Evolutionary conservation across 2,888 invertebrate species (phyloP), one percentile per base, ranked within the genome.

Genomic region (Tachina fera): DNA sequence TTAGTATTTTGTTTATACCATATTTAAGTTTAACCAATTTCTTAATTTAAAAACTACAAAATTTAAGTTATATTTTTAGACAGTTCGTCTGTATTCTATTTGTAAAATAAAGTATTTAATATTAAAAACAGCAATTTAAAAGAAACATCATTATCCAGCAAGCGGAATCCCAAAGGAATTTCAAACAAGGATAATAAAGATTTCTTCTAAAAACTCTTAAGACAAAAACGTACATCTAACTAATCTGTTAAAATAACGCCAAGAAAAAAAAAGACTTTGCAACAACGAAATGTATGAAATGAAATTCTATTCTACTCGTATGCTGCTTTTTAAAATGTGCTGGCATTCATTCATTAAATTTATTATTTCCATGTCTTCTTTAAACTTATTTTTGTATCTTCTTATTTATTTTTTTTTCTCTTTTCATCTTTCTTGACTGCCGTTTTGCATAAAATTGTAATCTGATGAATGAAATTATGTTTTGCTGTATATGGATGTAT

Each of bases 391-490:
- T 31, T 41, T 47, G 13, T 16, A 45, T 16, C 67, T 74, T 19
- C n/a, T 31, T 45, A n/a, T 43, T 22, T 45, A 14, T 56, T 41
- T 39, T 45, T 58, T 68, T 5, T 51, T 22, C 51, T 61, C 9
- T 8, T 4, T 65, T 16, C 22, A 14, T 9, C 10, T 16, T 53
- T 16, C 22, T 19, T 65, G 9, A 5, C 13, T 13, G 72, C 16
- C 39, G 53, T n/a, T 39, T 11, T 63, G 14, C n/a, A 13, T 31
- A 56, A 71, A 71, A 56, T 13, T 53, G 43, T 70, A 70, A 70
- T 77, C 65, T 67, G 45, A 14, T 39, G 58, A 68, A 49, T 77
- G 67, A 58, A 49, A 49, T 68, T 68, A 19, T 49, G 67, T 45
- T 58, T 31, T 47, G n/a, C 16, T 65, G 31, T 47, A 47, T 56